Evolutionary conservation across 2,797 vertebrate species (phyloP), one percentile per base, ranked within the genome.

Genomic region (Aplochiton taeniatus): DNA sequence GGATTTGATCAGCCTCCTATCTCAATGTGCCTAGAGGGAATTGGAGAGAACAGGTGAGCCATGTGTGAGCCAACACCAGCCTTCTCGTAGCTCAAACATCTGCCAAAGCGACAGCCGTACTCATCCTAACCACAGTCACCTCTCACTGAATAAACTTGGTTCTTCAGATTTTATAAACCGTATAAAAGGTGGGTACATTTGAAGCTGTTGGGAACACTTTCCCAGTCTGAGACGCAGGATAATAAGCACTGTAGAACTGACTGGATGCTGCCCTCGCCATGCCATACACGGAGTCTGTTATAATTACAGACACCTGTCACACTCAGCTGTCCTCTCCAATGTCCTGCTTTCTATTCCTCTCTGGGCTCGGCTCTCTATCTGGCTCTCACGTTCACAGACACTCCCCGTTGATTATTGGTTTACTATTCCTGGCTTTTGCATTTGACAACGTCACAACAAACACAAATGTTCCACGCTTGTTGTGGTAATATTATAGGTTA

Each of bases 291-390:
- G n/a, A n/a, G 31, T 31, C 31, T 31, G 31, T 31, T 31, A 31
- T 31, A 31, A 31, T 31, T 2, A 3, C 31, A 6, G 6, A 54
- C 58, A 73, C 66, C 66, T 69, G 66, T 68, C 62, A 14, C 46
- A 46, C 41, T 61, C 66, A 69, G 42, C 62, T 69, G 51, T 44
- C 57, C 41, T 57, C 47, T 4, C 18, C 59, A 14, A 42, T 61
- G 16, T 50, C 45, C 19, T 49, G 18, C 47, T 16, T 4, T 14
- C 12, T 20, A 41, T 61, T 46, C 48, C 58, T 31, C 58, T 31
- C 18, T 10, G 20, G 57, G 50, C 55, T 41, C 61, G 9, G 47
- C 45, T 43, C 42, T 51, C 45, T 56, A 49, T 59, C 49, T 67
- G 65, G 70, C 55, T 58, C n/a, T 61, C 55, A 50, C 47, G 19